phyloP scores from a whole-genome alignment of 1,140 invertebrate species.

The Drosophila funebris region DNA sequence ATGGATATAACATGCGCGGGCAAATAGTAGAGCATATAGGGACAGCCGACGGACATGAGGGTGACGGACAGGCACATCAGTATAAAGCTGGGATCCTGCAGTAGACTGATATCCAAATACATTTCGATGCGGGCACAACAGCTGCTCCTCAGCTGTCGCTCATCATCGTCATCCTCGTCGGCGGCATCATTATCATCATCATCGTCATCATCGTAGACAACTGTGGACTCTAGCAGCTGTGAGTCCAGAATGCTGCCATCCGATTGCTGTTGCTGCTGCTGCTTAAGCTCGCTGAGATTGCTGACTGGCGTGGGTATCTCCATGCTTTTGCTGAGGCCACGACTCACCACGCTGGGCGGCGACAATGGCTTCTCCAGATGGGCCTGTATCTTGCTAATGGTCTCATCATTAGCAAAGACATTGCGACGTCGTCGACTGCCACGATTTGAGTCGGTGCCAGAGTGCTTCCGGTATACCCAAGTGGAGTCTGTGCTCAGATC shows the following conservation, averaged over 20 bases:
- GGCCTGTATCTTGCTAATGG: conserved; percentile 78
- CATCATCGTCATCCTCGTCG: conserved; percentile 63
- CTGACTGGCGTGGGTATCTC: conserved; percentile 83
- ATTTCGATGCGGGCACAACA: conserved; percentile 83
- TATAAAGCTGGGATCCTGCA: conserved; percentile 89
- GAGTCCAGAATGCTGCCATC: conserved; percentile 68
- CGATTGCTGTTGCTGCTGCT: conserved; percentile 71
- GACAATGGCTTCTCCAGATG: conserved; percentile 72
- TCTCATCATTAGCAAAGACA: conserved; percentile 78
- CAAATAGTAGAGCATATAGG: conserved; percentile 90
- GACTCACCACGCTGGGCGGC: conserved; percentile 72
- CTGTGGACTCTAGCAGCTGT: conserved; percentile 54
- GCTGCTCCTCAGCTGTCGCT: conserved; percentile 49
- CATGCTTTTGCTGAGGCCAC: conserved; percentile 83
- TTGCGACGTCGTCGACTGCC: conserved; percentile 76
- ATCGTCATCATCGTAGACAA: conserved; percentile 44
- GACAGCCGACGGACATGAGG: conserved; percentile 90
- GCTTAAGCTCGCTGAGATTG: conserved; percentile 71
- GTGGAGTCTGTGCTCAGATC: conserved; percentile 90
- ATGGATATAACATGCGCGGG: conserved; percentile 88
- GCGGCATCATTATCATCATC: conserved; percentile 27
- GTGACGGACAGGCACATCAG: conserved; percentile 89
- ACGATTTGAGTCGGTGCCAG: conserved; percentile 81
- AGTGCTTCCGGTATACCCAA: conserved; percentile 88
- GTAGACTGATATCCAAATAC: conserved; percentile 88